Conservation (phyloP, 2,113 vertebrate genomes). For the Glaucidium brasilianum region DNA sequence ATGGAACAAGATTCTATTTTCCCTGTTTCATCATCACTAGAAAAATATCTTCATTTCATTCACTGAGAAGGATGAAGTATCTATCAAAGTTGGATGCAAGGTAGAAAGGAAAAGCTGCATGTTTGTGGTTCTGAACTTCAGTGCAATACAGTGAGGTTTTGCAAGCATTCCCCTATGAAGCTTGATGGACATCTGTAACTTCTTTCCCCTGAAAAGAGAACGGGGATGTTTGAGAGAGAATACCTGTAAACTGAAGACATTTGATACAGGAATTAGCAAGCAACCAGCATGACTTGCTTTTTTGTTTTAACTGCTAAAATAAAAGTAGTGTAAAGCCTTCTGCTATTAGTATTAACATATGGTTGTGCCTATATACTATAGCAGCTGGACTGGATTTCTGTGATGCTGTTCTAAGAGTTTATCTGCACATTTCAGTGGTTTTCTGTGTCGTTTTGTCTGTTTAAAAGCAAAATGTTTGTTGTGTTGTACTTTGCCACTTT, state of each 20-base stretch:
- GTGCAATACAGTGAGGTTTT: background rate
- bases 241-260: background rate
- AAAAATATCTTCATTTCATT: background rate
- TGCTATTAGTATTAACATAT: rapidly evolving
- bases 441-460: background rate
- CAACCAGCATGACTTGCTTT: background rate
- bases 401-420: background rate
- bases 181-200: background rate
- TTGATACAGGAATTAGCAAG: background rate
- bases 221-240: background rate
- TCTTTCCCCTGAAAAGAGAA: background rate
- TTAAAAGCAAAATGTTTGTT: background rate
- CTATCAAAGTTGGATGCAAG: background rate
- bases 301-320: background rate
- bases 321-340: background rate
- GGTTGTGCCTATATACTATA: background rate
- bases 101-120: background rate
- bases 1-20: background rate
- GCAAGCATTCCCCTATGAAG: background rate
- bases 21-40: background rate
- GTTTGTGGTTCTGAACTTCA: background rate
- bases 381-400: background rate
- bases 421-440: background rate
- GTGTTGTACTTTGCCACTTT: background rate
- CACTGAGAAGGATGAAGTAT: background rate